Evolutionary conservation across 2,797 vertebrate species (phyloP), one percentile per base, ranked within the genome.

Genomic region (Sternotherus odoratus): DNA sequence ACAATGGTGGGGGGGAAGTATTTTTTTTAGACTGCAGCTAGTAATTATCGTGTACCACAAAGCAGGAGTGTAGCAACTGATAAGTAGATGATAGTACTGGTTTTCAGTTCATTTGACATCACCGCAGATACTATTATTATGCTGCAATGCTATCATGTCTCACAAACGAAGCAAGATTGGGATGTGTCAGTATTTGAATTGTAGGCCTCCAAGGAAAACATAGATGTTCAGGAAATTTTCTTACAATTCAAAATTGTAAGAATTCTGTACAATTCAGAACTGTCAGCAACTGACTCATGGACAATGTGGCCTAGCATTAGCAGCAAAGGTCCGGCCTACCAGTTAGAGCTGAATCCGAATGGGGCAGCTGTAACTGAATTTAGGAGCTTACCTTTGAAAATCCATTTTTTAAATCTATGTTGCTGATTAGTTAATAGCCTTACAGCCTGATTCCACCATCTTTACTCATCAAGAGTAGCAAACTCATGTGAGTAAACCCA

Each of bases 31-130:
- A 78, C 57, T 77, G 72, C 54, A 93, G 83, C 54, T 75, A 48
- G 43, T 75, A 75, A 75, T 75, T 43, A 75, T 75, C 15, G 43
- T 72, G 82, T 81, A 48, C 19, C 46, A 72, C 75, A 28, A 95
- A 85, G 24, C 80, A 84, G 83, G 93, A 95, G 88, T 82, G 84
- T 80, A 95, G 89, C 33, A 46, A 1, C 3, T 54, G 69, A 93
- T 63, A 72, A 50, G 53, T 85, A 85, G 8, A 87, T 63, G 78
- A 57, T 17, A 94, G 49, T 3, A 57, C 43, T 92, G 24, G 0
- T 16, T 82, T 93, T 79, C 26, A n/a, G 79, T 93, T 89, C 23
- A 51, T 83, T 86, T 83, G 56, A 66, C 2, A 0, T 10, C 83
- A 91, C 33, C 19, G 75, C 26, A 5, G 72, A 51, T 77, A 83